Evolutionary conservation across 2,113 vertebrate species (phyloP).

Genomic region (Microtus oregoni): DNA sequence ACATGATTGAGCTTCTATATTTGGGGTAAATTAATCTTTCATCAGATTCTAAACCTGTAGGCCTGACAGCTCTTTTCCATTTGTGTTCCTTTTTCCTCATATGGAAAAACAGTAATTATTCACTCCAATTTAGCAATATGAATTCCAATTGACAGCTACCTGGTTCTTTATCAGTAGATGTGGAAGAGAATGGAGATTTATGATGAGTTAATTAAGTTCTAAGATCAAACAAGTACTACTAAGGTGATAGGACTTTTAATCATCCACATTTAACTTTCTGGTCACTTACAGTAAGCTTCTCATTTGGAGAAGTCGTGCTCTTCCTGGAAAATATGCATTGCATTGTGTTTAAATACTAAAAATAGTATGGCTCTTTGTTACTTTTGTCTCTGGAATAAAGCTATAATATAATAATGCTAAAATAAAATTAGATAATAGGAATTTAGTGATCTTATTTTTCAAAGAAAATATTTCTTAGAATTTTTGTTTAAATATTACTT

Average conservation of each 20-base stretch:
- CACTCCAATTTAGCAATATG: slow-evolving; percentile 55
- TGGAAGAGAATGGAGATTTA: slow-evolving; percentile 21
- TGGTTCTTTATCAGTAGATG: slow-evolving; percentile 72
- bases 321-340: background rate
- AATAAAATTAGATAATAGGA: slow-evolving; percentile 16
- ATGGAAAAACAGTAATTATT: slow-evolving; percentile 71
- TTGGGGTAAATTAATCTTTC: slow-evolving; percentile 71
- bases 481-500: slow-evolving; percentile 30
- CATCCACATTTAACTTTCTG: slow-evolving; percentile 39
- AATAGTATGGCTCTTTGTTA: slow-evolving; percentile 3
- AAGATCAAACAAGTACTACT: background rate
- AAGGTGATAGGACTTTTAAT: slow-evolving; percentile 42
- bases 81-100: slow-evolving; percentile 59
- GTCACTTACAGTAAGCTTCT: background rate
- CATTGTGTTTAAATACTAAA: background rate
- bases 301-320: background rate
- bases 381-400: slow-evolving; percentile 40
- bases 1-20: background rate
- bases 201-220: slow-evolving; percentile 61
- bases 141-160: slow-evolving; percentile 68
- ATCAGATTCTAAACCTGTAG: slow-evolving; percentile 60
- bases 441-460: background rate
- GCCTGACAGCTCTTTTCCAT: slow-evolving; percentile 79
- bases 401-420: slow-evolving; percentile 32
- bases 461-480: slow-evolving; percentile 15